Base-by-base conservation (phyloP, 2,888 invertebrate genomes). In the Clistopyga incitator region DNA sequence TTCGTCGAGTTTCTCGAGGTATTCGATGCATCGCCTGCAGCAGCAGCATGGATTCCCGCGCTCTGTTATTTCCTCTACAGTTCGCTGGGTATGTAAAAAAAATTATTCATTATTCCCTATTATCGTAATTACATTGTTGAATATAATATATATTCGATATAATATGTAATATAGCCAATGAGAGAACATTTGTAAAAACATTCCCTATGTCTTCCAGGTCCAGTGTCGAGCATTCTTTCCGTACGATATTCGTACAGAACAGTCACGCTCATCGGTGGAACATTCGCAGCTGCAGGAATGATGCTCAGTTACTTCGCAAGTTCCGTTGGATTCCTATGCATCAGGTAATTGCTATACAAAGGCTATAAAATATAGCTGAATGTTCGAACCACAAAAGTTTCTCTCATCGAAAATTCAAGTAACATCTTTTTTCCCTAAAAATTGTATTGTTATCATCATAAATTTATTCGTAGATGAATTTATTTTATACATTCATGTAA, bases 31-130 rank as follows among this genome's bases (percentile, higher is more conserved):
- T 95, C 96, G 2, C 95, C 96, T 0, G 95, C 97, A 0, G 95
- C 96, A 10, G 97, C 97, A 0, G 96, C 97, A 0, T 97, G 97
- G 94, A 97, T 98, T 87, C 97, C 97, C n/a, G 97, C 97, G 0
- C 93, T 98, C 8, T 97, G 97, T 90, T 98, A 98, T 92, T 98
- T 97, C 92, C 94, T 98, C 3, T 98, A 97, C 94, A 97, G 97
- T 93, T 97, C 97, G 87, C 94, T 97, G 91, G 97, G 97, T 97
- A 93, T 94, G 94, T 29, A 29, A 29, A 29, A 29, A 4, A 29
- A 29, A 67, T 65, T 91, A 90, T 1, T 65, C 45, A 10, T 56
- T 50, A 52, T 45, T 4, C 1, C n/a, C 25, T 13, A 38, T 68
- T 23, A 71, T 68, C 18, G 11, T 34, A 20, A 75, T 68, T 65